phyloP scores from a whole-genome alignment of 2,888 invertebrate species.

The Argyra leucocephala region DNA sequence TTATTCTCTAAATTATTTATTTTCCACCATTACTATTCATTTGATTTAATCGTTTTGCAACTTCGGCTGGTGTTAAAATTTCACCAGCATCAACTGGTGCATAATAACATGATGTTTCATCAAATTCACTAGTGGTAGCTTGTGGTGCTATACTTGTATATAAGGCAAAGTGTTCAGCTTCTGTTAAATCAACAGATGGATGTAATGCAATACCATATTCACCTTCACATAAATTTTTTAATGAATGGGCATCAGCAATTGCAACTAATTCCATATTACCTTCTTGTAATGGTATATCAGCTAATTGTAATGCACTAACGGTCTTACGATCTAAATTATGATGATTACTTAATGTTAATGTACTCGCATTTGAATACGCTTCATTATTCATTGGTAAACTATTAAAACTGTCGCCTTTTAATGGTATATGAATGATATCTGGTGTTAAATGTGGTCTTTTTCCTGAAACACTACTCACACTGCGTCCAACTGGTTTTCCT shows the following conservation, averaged over 20 bases:
- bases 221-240: conserved; percentile 42
- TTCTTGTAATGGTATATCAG: conserved; percentile 41
- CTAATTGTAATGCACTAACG: conserved; percentile 42
- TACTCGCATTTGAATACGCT: conserved; percentile 40
- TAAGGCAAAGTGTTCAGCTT: conserved; percentile 79
- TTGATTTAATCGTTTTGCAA: conserved; percentile 37
- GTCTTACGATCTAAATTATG: conserved; percentile 39
- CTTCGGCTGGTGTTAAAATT: conserved; percentile 47
- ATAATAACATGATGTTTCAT: conserved; percentile 78
- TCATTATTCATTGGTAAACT: conserved; percentile 47
- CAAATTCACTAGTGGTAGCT: conserved; percentile 79
- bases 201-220: conserved; percentile 42
- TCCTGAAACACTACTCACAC: conserved; percentile 54
- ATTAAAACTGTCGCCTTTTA: conserved; percentile 51
- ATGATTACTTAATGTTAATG: conserved; percentile 36
- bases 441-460: conserved; percentile 51
- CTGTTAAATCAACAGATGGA: conserved; percentile 62
- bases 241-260: conserved; percentile 43
- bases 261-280: conserved; percentile 53
- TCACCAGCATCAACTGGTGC: conserved; percentile 72
- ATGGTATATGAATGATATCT: conserved; percentile 56
- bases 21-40: conserved; percentile 28
- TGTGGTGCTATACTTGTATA: conserved; percentile 79
- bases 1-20: no score
- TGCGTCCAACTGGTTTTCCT: conserved; percentile 49